Evolutionary conservation across 2,888 invertebrate species (phyloP).

Genomic region (Cosmia trapezina): DNA sequence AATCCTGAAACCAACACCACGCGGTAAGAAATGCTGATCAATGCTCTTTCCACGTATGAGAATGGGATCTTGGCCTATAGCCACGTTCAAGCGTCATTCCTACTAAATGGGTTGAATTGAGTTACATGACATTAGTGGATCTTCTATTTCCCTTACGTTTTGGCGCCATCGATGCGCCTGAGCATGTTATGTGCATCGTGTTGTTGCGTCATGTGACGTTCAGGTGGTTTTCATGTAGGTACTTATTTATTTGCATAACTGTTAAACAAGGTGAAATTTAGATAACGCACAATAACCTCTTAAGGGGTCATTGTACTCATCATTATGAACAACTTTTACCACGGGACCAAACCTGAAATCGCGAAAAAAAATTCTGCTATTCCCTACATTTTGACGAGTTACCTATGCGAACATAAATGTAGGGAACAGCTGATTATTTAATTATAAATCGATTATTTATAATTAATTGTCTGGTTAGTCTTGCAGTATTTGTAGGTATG

Average conservation of each 20-base stretch:
- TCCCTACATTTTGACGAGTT: too few relatives aligned
- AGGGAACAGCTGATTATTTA: too few relatives aligned
- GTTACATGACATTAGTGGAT: not conserved
- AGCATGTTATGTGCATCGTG: slow-evolving; percentile 24
- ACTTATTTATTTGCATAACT: slow-evolving; percentile 25
- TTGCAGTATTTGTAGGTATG: too few relatives aligned
- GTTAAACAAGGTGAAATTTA: too few relatives aligned
- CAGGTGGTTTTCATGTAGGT: slow-evolving; percentile 26
- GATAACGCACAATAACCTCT: too few relatives aligned
- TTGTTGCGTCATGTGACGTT: slow-evolving; percentile 42
- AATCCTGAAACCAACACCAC: not conserved
- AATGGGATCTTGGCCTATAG: not conserved
- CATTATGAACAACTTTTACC: too few relatives aligned
- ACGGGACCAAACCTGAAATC: too few relatives aligned
- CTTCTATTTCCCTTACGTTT: not conserved
- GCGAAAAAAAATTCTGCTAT: too few relatives aligned
- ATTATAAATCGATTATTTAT: not conserved
- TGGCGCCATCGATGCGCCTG: slow-evolving; percentile 14
- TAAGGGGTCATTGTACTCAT: too few relatives aligned
- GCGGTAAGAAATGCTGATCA: not conserved
- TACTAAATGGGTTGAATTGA: too few relatives aligned
- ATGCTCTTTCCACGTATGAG: not conserved
- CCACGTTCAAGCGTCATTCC: not conserved
- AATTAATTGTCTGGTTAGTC: not conserved
- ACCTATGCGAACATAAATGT: too few relatives aligned